These are phyloP conservation scores for Graphium colonna DNA, from an alignment of 2,888 invertebrate genomes.

Conservation along the genomic window DNA sequence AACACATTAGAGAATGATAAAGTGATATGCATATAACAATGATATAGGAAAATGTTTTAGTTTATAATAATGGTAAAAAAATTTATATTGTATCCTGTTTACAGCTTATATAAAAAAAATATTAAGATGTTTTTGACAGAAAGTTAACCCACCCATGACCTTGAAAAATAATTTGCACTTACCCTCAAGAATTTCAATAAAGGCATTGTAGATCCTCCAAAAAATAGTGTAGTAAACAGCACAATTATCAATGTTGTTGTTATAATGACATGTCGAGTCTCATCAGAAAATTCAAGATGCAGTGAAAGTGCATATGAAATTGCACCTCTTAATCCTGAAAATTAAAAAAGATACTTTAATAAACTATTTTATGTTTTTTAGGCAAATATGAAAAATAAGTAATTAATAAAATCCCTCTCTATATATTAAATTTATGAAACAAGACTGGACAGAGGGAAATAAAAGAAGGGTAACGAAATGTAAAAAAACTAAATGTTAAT, in stretches of 20 bases:
- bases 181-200: conserved; percentile 94
- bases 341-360: not conserved
- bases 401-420: too few relatives aligned
- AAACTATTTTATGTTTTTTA: too few relatives aligned
- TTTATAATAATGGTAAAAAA: not conserved
- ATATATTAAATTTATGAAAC: too few relatives aligned
- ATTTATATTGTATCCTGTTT: too few relatives aligned
- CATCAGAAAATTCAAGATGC: conserved; percentile 95
- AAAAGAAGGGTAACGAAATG: too few relatives aligned
- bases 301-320: conserved; percentile 98
- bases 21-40: not conserved
- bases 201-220: conserved; percentile 99
- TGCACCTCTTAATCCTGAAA: conserved; percentile 92
- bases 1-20: not conserved
- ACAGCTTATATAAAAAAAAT: too few relatives aligned
- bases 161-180: conserved; percentile 26
- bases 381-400: too few relatives aligned
- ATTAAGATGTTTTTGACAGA: too few relatives aligned
- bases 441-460: too few relatives aligned
- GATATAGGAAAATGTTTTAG: not conserved
- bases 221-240: conserved; percentile 94
- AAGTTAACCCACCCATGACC: too few relatives aligned
- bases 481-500: too few relatives aligned
- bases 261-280: conserved; percentile 97
- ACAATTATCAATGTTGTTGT: conserved; percentile 99